Base-by-base conservation (phyloP, 2,888 invertebrate species). In the Melinaea menophilus region DNA sequence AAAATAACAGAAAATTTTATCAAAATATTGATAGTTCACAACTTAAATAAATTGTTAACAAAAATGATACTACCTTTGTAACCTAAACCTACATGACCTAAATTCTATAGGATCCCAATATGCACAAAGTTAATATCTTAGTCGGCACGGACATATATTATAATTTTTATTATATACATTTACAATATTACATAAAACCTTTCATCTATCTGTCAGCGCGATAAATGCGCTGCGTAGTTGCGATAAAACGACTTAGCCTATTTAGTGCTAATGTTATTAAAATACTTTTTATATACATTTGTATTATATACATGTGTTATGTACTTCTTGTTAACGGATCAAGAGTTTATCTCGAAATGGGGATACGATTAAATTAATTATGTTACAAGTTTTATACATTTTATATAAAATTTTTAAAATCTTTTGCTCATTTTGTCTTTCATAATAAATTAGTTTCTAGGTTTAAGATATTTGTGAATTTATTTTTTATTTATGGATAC, bases 201-300 rank as follows among this genome's bases (percentile, higher is more conserved):
- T 79, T 75, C 79, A 70, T 73, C 81, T 87, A 86, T 87, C 88
- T 85, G 78, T 80, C 79, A 79, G 76, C 79, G 79, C 77, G 78
- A 79, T 76, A 70, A 77, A 65, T 70, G 74, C 75, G 77, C 83
- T 85, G 85, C 86, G 88, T 77, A 88, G 82, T 84, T 75, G 68
- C 72, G 84, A 83, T 82, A 88, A 82, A 75, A 63, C 71, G 76
- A 81, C 84, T 85, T 86, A 85, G 84, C 86, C 85, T 78, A 84
- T 82, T 82, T 86, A 68, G 7, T 66, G 66, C 67, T 67, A 75
- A 69, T 70, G 66, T 71, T 78, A 76, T 75, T 62, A 63, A 56
- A 60, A 68, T 59, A 65, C 51, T 51, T 51, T 51, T 51, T 51
- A 51, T 31, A 22, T 13, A 22, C 48, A 13, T 13, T 48, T 13